Evolutionary conservation across 2,888 invertebrate species (phyloP), one percentile per base, ranked within the genome.

Genomic region (Congeria kusceri): DNA sequence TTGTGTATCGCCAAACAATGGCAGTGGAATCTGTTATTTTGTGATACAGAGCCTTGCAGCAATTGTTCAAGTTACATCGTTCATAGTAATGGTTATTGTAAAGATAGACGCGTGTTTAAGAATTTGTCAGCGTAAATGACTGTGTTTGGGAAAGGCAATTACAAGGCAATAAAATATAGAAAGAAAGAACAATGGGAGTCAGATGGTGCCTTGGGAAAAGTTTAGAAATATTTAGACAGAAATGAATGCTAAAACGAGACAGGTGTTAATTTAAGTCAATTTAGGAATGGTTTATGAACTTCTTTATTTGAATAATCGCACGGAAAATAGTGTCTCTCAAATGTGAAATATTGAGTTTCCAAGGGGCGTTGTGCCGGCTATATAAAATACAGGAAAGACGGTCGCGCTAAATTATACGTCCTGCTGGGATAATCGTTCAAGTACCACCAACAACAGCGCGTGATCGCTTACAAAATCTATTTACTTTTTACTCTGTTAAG

Each of bases 181-280:
- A 75, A 63, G 56, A 47, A 28, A 47, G 49, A 67, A 80, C 80
- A 80, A 80, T 64, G 32, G 59, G 67, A 29, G 46, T 27, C 59
- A 68, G 68, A 57, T 53, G 72, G 56, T 11, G 73, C 57, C 67
- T 66, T 57, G 58, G 27, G 56, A 66, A 32, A 61, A 58, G 58
- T 44, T 20, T 64, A 32, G 72, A 68, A 67, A 76, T 75, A 75
- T 75, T 75, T 75, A 80, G 71, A 72, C 80, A 64, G 56, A 39
- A 46, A 44, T 57, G 72, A 57, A 72, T 56, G 71, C 64, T 58
- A 57, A 57, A 61, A 56, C 23, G 28, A 46, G 80, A 80, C 80
- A 80, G 80, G 80, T 80, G 80, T 64, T 80, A 80, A 76, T 80
- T 80, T 80, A 47, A 59, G 39, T 75, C 71, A 75, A 74, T 79